These are phyloP conservation scores for Myotis vivesi DNA, from an alignment of 2,797 vertebrate genomes.

Conservation along the genomic window DNA sequence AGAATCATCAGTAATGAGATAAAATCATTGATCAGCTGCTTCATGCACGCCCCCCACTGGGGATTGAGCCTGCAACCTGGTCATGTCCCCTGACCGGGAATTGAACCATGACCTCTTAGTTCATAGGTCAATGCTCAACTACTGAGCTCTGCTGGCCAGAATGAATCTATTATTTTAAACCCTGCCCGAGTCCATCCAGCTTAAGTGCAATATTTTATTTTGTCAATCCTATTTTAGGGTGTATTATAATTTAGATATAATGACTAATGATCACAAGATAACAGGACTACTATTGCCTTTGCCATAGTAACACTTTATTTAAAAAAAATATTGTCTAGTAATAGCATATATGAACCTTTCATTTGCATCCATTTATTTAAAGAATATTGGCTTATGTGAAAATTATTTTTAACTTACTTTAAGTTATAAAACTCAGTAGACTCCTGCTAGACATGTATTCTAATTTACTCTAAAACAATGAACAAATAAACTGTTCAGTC, in stretches of 20 bases:
- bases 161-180: neutral
- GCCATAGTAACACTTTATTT: neutral
- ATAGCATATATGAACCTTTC: neutral
- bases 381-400: neutral
- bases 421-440: neutral
- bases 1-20: no score
- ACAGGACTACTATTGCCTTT: neutral
- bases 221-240: neutral
- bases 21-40: no score
- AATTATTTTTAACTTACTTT: neutral
- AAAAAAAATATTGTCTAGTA: neutral
- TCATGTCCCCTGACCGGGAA: no score
- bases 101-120: no score
- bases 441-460: neutral
- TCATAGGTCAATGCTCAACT: no score
- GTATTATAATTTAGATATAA: neutral
- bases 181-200: neutral
- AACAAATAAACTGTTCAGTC: neutral
- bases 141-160: no score
- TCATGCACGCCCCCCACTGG: no score
- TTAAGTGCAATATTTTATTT: neutral
- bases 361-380: slow-evolving; percentile 12
- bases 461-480: neutral
- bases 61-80: no score
- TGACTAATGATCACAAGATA: neutral